Conservation (phyloP, 1,140 invertebrate species). For the Cydia strobilella region DNA sequence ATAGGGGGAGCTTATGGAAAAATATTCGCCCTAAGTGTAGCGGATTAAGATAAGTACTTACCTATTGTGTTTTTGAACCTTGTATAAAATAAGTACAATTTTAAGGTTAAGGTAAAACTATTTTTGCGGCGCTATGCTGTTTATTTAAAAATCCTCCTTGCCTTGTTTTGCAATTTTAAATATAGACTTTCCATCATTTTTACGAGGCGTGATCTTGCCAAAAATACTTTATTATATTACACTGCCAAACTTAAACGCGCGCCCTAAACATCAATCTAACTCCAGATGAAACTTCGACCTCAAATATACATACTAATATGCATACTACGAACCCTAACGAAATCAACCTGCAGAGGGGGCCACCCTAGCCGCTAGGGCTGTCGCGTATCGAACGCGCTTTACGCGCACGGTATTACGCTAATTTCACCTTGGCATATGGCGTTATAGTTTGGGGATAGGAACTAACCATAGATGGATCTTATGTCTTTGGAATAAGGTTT, state of each 20-base stretch:
- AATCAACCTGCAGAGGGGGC: constrained; percentile 24
- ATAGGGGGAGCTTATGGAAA: not conserved
- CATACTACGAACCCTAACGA: constrained; percentile 13
- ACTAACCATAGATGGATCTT: not conserved
- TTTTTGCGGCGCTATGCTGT: not conserved
- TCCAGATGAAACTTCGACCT: constrained; percentile 11
- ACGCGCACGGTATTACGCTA: constrained; percentile 32
- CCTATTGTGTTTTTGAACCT: not conserved
- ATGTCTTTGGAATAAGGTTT: not conserved
- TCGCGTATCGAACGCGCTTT: constrained; percentile 37
- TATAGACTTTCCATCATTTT: not conserved
- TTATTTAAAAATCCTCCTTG: not conserved
- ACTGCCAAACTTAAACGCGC: not conserved
- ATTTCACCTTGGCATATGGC: constrained; percentile 29
- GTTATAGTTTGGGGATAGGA: not conserved
- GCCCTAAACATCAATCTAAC: constrained; percentile 4
- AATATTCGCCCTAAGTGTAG: constrained; percentile 3
- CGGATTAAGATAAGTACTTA: constrained; percentile 10
- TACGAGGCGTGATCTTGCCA: not conserved
- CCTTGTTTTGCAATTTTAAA: too few species aligned
- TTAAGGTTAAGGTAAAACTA: too few species aligned
- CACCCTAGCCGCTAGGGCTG: constrained; percentile 31
- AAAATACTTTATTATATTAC: constrained; percentile 6
- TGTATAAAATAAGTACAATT: not conserved
- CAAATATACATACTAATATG: constrained; percentile 19